Evolutionary conservation across 1,140 invertebrate genomes (phyloP), one percentile per base, ranked within the genome.

Genomic region (Solenopsis invicta): DNA sequence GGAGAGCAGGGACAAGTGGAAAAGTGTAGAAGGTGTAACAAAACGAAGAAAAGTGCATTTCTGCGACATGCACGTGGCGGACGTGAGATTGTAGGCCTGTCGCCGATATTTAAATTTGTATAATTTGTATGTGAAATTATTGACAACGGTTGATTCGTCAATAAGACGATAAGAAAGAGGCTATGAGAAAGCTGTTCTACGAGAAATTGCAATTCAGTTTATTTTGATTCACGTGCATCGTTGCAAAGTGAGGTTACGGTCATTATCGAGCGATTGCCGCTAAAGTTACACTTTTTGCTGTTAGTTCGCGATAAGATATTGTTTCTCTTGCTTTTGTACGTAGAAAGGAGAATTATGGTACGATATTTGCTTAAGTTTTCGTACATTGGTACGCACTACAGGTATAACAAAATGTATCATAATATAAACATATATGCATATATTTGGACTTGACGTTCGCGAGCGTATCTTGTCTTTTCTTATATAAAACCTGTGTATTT

Each of bases 341-440:
- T 85, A 37, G 18, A 21, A 37, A 13, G 24, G 45, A 66, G 24
- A 69, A 87, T 62, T 61, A 89, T 88, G 91, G 62, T 29, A 59
- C 85, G 85, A 87, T 91, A 91, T 78, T 89, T 91, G 0, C 67
- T 91, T 18, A 91, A 61, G 34, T 92, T 94, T 77, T 94, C 94
- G 8, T 95, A 95, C 80, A 92, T 95, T 71, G 94, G 94, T 75
- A 93, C 90, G 2, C 62, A 86, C 13, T 95, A 94, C 88, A 95
- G 95, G 90, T 91, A 91, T 48, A 61, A 59, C 13, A 45, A 18
- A 34, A 12, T 67, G 29, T 29, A 29, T 41, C 50, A 45, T 77
- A 0, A 67, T 24, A n/a, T 56, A 54, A 54, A 12, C 1, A 0
- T 48, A 24, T 69, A 48, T 48, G 5, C 12, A 48, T 48, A 45